Conservation (phyloP, 2,888 invertebrate species). For the Lepidonotus clava region DNA sequence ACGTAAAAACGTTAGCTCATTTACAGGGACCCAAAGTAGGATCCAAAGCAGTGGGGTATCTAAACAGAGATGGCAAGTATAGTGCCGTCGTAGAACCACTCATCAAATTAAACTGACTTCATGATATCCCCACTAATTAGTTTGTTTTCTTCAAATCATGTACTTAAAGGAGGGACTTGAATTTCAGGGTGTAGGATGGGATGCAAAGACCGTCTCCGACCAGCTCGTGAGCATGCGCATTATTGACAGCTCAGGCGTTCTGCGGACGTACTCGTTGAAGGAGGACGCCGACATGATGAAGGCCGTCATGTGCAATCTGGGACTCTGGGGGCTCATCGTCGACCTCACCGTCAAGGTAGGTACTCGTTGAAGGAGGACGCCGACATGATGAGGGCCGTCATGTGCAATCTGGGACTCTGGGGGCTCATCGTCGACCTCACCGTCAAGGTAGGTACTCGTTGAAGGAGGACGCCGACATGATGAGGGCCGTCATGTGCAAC, state of each 20-base stretch:
- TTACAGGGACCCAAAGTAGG: too few relatives aligned
- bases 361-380: slow-evolving; percentile 27
- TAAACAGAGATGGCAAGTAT: too few relatives aligned
- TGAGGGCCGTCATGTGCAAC: slow-evolving; percentile 34
- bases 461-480: slow-evolving; percentile 52
- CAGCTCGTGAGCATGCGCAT: slow-evolving; percentile 44
- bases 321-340: slow-evolving; percentile 52
- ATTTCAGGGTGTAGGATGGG: slow-evolving; percentile 46
- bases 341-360: slow-evolving; percentile 38
- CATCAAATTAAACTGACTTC: too few relatives aligned
- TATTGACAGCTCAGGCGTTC: slow-evolving; percentile 26
- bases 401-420: slow-evolving; percentile 43
- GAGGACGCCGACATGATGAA: slow-evolving; percentile 54
- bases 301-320: slow-evolving; percentile 25
- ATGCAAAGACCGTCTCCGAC: slow-evolving; percentile 16
- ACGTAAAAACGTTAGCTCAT: too few relatives aligned
- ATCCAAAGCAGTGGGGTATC: too few relatives aligned
- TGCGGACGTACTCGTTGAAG: slow-evolving; percentile 33
- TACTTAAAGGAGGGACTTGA: too few relatives aligned
- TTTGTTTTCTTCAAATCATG: too few relatives aligned
- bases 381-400: slow-evolving; percentile 51
- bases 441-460: slow-evolving; percentile 32
- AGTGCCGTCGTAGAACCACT: too few relatives aligned
- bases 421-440: slow-evolving; percentile 51
- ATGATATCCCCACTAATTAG: too few relatives aligned